These are phyloP conservation scores for Ceriagrion tenellum DNA, from an alignment of 2,888 invertebrate species.

Conservation along the genomic window DNA sequence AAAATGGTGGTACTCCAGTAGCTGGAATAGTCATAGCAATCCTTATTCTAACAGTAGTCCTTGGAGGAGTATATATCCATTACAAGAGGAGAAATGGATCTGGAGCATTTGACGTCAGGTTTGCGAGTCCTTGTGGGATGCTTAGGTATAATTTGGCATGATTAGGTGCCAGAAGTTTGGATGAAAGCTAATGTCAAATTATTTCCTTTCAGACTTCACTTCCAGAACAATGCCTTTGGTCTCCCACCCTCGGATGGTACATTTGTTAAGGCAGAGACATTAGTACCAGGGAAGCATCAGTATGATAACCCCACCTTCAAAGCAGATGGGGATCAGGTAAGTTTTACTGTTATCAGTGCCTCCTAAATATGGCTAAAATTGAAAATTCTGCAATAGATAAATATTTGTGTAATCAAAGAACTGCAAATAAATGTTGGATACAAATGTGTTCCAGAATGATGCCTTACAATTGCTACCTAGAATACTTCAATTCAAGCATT, in stretches of 20 bases:
- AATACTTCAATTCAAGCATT: no score
- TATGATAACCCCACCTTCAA: slow-evolving; percentile 75
- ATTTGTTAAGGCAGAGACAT: slow-evolving; percentile 71
- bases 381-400: background rate
- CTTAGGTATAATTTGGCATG: background rate
- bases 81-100: slow-evolving; percentile 14
- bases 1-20: slow-evolving; percentile 11
- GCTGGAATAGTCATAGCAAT: slow-evolving; percentile 40
- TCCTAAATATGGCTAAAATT: background rate
- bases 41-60: background rate
- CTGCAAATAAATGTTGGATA: no score
- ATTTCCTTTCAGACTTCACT: slow-evolving; percentile 74
- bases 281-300: slow-evolving; percentile 76
- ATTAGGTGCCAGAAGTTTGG: slow-evolving; percentile 68
- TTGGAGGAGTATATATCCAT: slow-evolving; percentile 25
- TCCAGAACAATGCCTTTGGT: slow-evolving; percentile 76
- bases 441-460: no score
- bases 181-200: slow-evolving; percentile 37
- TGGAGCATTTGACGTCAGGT: slow-evolving; percentile 60
- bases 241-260: slow-evolving; percentile 69
- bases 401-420: no score
- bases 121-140: background rate
- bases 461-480: no score
- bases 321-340: slow-evolving; percentile 17
- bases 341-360: background rate